Percentiles rank a stretch among this genome's conserved stretches.
Conservation (phyloP, 2,797 vertebrate species). For the Varecia variegata region DNA sequence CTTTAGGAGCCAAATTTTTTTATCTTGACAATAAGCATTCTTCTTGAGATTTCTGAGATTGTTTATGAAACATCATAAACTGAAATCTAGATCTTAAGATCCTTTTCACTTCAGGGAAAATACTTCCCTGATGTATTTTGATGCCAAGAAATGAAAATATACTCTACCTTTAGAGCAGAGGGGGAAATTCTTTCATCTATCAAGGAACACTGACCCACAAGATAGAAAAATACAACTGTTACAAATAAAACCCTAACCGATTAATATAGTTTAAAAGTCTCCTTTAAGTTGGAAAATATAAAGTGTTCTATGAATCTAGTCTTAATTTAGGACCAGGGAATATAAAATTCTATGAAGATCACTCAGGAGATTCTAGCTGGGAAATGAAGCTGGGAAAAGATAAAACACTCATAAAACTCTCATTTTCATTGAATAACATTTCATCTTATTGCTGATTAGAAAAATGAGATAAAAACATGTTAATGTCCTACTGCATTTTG, state of each 20-base stretch:
- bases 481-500: not conserved
- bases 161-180: constrained; percentile 28
- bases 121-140: not conserved
- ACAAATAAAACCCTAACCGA: constrained; percentile 37
- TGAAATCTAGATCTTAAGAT: constrained; percentile 26
- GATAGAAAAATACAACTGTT: constrained; percentile 44
- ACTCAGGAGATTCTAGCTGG: not conserved
- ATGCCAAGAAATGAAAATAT: constrained; percentile 2
- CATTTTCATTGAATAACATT: not conserved
- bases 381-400: constrained; percentile 34
- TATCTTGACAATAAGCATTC: not conserved
- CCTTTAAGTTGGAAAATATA: constrained; percentile 17
- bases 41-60: constrained; percentile 30
- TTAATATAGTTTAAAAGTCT: not conserved
- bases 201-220: not conserved
- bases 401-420: not conserved
- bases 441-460: constrained; percentile 2
- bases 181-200: not conserved
- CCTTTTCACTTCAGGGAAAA: not conserved
- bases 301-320: constrained; percentile 6
- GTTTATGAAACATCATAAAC: constrained; percentile 2
- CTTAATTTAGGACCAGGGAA: constrained; percentile 25
- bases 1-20: not conserved
- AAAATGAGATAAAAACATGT: not conserved
- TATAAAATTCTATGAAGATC: not conserved